Conservation (phyloP, 2,113 vertebrate genomes). For the Cygnus buccinator region DNA sequence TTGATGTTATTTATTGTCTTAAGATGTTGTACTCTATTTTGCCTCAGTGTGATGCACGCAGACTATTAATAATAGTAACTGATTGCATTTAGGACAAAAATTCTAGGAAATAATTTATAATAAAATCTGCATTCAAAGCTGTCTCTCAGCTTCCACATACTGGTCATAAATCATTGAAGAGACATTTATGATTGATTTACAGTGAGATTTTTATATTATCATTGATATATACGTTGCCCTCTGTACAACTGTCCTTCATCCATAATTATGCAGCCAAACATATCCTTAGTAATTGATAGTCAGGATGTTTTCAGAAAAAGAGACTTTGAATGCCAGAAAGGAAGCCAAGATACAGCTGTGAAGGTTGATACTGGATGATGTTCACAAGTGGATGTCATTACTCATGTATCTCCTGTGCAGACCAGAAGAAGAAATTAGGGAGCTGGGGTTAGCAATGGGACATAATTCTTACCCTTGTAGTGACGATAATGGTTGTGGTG, state of each 20-base stretch:
- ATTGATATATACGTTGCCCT: background rate
- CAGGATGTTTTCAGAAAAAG: background rate
- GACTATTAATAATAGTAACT: background rate
- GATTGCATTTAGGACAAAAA: background rate
- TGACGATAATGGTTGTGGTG: background rate
- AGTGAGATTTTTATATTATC: constrained; percentile 7
- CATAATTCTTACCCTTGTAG: background rate
- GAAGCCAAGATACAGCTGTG: background rate
- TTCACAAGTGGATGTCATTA: background rate
- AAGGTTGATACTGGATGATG: background rate
- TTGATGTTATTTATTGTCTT: background rate
- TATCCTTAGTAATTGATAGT: background rate
- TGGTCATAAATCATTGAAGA: constrained; percentile 5
- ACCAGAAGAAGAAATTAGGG: background rate
- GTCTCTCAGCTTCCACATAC: background rate
- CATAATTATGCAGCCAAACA: background rate
- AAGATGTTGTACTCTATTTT: background rate
- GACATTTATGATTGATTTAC: constrained; percentile 38
- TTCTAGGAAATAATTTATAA: background rate
- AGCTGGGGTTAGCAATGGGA: background rate
- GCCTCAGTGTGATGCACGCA: background rate
- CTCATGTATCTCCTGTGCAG: background rate
- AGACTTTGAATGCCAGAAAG: background rate
- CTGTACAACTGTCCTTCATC: constrained; percentile 28
- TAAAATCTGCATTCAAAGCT: constrained; percentile 7